Evolutionary conservation across 2,113 vertebrate species (phyloP), one percentile per base, ranked within the genome.

Genomic region (Candoia aspera): DNA sequence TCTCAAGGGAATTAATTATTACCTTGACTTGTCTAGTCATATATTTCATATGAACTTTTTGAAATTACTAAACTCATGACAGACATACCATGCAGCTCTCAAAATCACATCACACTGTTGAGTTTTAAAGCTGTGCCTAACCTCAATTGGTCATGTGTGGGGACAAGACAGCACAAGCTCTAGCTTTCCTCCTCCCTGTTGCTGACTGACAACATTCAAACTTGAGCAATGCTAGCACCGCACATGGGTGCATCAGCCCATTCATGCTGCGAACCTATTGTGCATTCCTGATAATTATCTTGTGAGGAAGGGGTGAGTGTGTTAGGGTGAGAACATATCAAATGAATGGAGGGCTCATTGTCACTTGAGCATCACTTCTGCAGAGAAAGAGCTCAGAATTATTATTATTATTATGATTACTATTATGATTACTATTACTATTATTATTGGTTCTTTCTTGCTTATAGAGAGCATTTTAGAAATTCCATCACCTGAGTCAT

Each of bases 1-100:
- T 95, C 95, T 94, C 93, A 0, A 85, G 96, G 95, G 96, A 96
- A 96, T 98, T 97, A 97, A 97, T 98, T 97, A 97, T 96, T 97
- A 97, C 95, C 95, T 97, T 97, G 96, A 97, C 97, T 96, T 94
- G 53, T 96, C 96, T 94, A 96, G 96, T 97, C 94, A 93, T 94
- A 96, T 95, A 96, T 96, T 96, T 97, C 96, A 93, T 96, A 96
- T 91, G 95, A 96, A 96, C 90, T 96, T 96, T 97, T 95, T 96
- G 95, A 97, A 97, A 96, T 97, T 96, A 95, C 95, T 93, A 95
- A 96, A 96, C 89, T 96, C 95, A 92, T 97, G 95, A 97, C 95
- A 96, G 94, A 95, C 90, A 93, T 57, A 94, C 92, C 94, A 86
- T 94, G 94, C 91, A 95, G 94, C 92, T 85, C 86, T 88, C 95